Conservation (phyloP, 1,140 invertebrate species). For the Drosophila bipectinata region DNA sequence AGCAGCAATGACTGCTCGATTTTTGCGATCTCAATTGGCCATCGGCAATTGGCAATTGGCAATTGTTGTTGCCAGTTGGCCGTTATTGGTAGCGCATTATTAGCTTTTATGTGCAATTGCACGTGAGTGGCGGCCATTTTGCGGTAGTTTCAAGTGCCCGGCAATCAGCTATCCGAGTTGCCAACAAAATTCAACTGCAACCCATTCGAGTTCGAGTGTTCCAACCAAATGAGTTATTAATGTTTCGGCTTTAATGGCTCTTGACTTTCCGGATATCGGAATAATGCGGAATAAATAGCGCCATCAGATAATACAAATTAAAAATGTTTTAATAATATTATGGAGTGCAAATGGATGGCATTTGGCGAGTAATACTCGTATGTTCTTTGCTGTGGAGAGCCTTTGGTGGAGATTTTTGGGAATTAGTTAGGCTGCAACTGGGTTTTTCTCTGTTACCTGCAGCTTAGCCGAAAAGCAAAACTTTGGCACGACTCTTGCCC, state of each 20-base stretch:
- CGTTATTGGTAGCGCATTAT: conserved; percentile 51
- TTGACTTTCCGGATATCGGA: not conserved
- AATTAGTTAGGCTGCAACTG: conserved; percentile 35
- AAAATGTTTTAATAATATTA: not conserved
- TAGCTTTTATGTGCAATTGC: conserved; percentile 63
- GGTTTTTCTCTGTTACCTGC: conserved; percentile 32
- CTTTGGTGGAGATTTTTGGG: conserved; percentile 25
- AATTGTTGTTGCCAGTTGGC: conserved; percentile 33
- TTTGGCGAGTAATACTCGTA: not conserved
- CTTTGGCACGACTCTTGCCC: conserved; percentile 40
- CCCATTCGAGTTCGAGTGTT: conserved; percentile 6
- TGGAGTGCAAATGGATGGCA: not conserved
- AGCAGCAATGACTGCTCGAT: conserved; percentile 54
- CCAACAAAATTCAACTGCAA: conserved; percentile 36
- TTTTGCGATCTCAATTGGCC: conserved; percentile 58
- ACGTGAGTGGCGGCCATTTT: conserved; percentile 61
- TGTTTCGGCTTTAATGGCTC: conserved; percentile 13
- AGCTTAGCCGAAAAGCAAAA: conserved; percentile 30
- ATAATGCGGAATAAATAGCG: not conserved
- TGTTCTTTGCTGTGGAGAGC: not conserved
- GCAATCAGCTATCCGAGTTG: conserved; percentile 23
- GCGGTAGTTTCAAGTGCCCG: conserved; percentile 47
- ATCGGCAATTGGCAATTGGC: conserved; percentile 27
- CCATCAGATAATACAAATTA: not conserved
- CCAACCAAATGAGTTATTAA: conserved; percentile 39